phyloP scores from a whole-genome alignment of 2,797 vertebrate genomes.

The Gallinago stenura region DNA sequence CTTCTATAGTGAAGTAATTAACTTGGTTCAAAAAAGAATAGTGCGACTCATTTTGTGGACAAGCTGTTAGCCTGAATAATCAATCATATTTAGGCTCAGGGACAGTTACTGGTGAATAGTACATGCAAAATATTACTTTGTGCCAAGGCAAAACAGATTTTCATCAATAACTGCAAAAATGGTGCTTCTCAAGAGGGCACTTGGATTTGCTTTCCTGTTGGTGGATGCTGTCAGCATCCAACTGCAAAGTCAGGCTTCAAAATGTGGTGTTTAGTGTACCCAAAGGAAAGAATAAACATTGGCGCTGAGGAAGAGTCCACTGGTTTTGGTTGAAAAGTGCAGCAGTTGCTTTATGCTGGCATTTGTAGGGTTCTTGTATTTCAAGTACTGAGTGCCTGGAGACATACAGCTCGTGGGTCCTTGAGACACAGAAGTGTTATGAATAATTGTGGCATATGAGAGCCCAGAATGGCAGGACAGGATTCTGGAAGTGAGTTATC shows the following conservation, averaged over 20 bases:
- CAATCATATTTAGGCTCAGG: neutral
- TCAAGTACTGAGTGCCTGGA: neutral
- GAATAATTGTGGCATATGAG: neutral
- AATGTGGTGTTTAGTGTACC: neutral
- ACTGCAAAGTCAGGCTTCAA: neutral
- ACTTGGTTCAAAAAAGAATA: neutral
- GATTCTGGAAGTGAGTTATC: neutral
- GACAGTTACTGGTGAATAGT: neutral
- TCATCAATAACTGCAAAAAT: neutral
- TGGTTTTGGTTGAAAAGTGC: neutral
- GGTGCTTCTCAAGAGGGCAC: neutral
- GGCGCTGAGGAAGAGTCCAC: neutral
- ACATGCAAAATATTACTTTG: neutral
- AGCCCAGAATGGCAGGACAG: neutral
- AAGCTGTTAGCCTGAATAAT: neutral
- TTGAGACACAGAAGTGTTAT: neutral
- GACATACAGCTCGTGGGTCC: neutral
- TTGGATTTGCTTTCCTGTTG: neutral
- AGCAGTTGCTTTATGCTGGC: neutral
- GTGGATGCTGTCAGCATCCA: neutral
- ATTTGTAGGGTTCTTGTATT: neutral
- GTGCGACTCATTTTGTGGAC: neutral
- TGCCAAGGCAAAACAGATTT: slow-evolving; percentile 3
- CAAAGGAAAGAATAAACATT: neutral
- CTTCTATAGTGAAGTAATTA: neutral